Evolutionary conservation across 2,113 vertebrate species (phyloP).

Genomic region (Callipepla californica): DNA sequence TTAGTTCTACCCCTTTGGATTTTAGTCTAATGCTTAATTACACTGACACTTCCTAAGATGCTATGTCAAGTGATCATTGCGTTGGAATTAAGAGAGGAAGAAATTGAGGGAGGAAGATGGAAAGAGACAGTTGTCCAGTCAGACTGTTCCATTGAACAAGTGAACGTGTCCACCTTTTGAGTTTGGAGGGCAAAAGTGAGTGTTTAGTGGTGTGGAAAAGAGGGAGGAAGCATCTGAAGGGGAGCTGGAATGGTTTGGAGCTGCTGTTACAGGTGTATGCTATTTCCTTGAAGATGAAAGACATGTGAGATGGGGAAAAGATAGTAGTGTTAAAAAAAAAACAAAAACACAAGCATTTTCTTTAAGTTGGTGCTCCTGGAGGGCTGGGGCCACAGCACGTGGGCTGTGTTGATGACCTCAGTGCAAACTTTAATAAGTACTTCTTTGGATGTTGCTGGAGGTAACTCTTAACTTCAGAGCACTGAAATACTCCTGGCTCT

Average conservation of each 20-base stretch:
- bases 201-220: rapidly evolving
- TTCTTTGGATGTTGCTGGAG: background rate
- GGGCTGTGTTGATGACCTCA: rapidly evolving
- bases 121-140: background rate
- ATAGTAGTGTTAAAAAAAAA: background rate
- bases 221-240: background rate
- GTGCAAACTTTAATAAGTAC: rapidly evolving
- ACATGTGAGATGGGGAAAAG: rapidly evolving
- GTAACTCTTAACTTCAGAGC: background rate
- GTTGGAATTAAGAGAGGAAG: background rate
- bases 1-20: background rate
- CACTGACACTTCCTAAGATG: slow-evolving; percentile 27
- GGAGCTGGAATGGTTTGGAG: background rate
- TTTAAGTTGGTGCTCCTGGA: rapidly evolving
- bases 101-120: background rate
- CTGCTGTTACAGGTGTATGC: background rate
- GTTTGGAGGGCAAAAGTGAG: background rate
- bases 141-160: background rate
- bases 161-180: background rate
- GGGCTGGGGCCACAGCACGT: background rate
- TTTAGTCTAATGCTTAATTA: background rate
- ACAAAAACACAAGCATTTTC: background rate
- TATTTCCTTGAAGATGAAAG: background rate
- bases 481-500: background rate
- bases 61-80: background rate